Conservation (phyloP, 2,113 vertebrate species). For the Petroica traversi region DNA sequence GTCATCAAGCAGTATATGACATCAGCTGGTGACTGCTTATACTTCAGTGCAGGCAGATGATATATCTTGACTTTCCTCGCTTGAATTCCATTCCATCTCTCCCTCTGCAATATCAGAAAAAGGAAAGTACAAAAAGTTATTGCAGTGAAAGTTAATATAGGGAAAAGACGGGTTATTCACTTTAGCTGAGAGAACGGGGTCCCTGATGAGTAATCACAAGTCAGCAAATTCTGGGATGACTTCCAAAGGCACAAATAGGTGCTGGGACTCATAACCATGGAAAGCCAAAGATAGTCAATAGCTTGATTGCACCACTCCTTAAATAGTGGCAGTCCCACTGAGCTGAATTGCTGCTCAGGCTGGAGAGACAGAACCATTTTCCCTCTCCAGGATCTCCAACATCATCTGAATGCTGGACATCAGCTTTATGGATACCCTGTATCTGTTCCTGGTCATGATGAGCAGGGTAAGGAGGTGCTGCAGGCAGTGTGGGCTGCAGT, state of each 20-base stretch:
- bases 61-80: not conserved
- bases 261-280: not conserved
- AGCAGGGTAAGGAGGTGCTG: not conserved
- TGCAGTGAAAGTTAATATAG: not conserved
- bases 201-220: conserved; percentile 20
- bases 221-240: not conserved
- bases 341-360: not conserved
- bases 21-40: not conserved
- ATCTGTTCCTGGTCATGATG: not conserved
- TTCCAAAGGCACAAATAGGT: conserved; percentile 35
- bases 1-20: not conserved
- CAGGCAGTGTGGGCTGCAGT: not conserved
- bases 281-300: not conserved
- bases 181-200: not conserved
- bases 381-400: not conserved
- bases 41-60: not conserved
- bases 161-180: not conserved
- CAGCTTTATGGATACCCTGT: rapidly evolving
- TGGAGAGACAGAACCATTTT: not conserved
- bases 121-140: not conserved
- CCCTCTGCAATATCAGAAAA: not conserved
- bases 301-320: not conserved
- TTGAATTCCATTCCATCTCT: not conserved
- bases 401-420: no score
- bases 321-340: not conserved